These are phyloP conservation scores for Andrena haemorrhoa DNA, from an alignment of 2,888 invertebrate species.

Conservation along the genomic window DNA sequence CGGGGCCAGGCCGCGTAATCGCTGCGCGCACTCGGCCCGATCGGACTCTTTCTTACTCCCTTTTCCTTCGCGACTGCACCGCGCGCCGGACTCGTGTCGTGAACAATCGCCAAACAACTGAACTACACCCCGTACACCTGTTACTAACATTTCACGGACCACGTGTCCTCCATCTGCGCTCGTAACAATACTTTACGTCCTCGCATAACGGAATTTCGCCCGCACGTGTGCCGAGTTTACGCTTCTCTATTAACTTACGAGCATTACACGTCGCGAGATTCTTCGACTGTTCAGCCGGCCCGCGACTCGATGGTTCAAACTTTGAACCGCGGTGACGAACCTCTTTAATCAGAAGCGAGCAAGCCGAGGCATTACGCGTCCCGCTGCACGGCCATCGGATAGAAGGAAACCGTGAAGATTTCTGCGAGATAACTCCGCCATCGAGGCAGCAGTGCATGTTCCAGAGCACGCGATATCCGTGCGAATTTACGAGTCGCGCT, in stretches of 20 bases:
- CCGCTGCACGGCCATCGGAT: constrained; percentile 6
- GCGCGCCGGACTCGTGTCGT: neutral
- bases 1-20: constrained; percentile 29
- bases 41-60: neutral
- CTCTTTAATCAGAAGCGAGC: constrained; percentile 21
- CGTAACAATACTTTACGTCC: no score
- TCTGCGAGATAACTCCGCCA: constrained; percentile 48
- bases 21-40: neutral
- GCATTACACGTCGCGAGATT: neutral
- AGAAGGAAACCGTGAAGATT: constrained; percentile 52
- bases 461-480: constrained; percentile 37
- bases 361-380: constrained; percentile 1
- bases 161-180: neutral
- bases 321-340: neutral
- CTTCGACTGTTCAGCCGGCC: neutral
- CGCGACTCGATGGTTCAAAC: neutral
- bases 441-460: constrained; percentile 14
- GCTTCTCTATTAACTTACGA: no score
- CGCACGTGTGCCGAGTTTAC: no score
- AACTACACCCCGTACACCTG: neutral
- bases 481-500: constrained; percentile 65
- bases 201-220: no score
- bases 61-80: neutral
- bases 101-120: neutral
- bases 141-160: neutral